Evolutionary conservation across 30 jellyfish, hydroid and myxozoan species (phyloP), one percentile per base, ranked within the genome.

Genomic region (Phacellophora camtschatica): DNA sequence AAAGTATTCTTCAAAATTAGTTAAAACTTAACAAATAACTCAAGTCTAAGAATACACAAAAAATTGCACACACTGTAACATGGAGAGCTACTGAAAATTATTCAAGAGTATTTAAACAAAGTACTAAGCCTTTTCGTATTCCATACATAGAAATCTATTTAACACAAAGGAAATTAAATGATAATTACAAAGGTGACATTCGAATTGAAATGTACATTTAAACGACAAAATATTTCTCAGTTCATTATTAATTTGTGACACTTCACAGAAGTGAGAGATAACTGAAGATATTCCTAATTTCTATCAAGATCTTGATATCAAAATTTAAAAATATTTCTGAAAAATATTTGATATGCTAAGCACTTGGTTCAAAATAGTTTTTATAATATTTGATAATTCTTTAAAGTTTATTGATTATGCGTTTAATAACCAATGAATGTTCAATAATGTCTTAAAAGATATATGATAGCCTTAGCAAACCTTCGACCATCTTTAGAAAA

Each of bases 41-140:
- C 91, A 62, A 50, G 33, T 51, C 51, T 71, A 77, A 65, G 91
- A 80, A 39, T 77, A 57, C 79, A 80, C 74, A 80, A 70, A 41
- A 48, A 80, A 80, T 83, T 56, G 65, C 84, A 66, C 91, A 72
- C 55, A 80, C 66, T 80, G 71, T 49, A 80, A 80, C 91, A 66
- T 45, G 91, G 43, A 35, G 77, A 66, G 81, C 77, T 64, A 64
- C 77, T 65, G 84, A 62, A 65, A 76, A 57, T 57, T 29, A 76
- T 57, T n/a, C n/a, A n/a, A n/a, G 24, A 54, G 74, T 33, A 34
- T 80, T 80, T 64, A 63, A 63, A 77, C 64, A 77, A 63, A 46
- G 34, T 41, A 56, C 91, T 65, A 71, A 80, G 91, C 91, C 91
- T 62, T 62, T 80, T 80, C 67, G 77, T 33, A 80, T 84, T n/a